Conservation (phyloP, 2,113 vertebrate species). For the Pogona vitticeps region DNA sequence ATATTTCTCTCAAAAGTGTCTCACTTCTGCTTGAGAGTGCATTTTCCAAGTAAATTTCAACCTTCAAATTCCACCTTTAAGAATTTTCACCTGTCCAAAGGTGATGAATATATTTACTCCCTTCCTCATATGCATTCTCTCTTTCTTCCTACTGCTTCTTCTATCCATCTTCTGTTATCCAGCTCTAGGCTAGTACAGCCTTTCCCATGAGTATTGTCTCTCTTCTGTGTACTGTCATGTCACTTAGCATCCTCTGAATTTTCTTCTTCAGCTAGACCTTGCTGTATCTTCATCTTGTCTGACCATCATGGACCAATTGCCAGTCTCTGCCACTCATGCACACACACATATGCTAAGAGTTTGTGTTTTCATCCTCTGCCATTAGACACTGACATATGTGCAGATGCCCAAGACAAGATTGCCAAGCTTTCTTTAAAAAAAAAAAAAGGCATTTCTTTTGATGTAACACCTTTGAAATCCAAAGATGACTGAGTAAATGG, state of each 20-base stretch:
- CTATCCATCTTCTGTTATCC: no score
- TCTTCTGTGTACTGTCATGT: no score
- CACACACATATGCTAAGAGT: background rate
- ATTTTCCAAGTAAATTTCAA: background rate
- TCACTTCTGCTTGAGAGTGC: background rate
- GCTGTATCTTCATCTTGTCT: background rate
- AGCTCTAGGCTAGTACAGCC: no score
- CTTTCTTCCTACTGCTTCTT: background rate
- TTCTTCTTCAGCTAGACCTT: background rate
- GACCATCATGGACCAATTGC: background rate
- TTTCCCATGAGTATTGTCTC: no score
- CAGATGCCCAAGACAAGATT: background rate
- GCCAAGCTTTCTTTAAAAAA: background rate
- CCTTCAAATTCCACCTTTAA: background rate
- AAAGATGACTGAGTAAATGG: background rate
- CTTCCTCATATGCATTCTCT: background rate
- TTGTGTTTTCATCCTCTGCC: background rate
- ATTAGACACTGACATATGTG: background rate
- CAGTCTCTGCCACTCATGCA: background rate
- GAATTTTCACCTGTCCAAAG: background rate
- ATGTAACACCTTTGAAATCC: background rate
- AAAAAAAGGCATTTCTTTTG: background rate
- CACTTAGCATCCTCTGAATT: no score
- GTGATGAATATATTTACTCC: background rate
- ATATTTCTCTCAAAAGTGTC: background rate